phyloP scores from a whole-genome alignment of 2,113 vertebrate genomes.

The Microtus pennsylvanicus region DNA sequence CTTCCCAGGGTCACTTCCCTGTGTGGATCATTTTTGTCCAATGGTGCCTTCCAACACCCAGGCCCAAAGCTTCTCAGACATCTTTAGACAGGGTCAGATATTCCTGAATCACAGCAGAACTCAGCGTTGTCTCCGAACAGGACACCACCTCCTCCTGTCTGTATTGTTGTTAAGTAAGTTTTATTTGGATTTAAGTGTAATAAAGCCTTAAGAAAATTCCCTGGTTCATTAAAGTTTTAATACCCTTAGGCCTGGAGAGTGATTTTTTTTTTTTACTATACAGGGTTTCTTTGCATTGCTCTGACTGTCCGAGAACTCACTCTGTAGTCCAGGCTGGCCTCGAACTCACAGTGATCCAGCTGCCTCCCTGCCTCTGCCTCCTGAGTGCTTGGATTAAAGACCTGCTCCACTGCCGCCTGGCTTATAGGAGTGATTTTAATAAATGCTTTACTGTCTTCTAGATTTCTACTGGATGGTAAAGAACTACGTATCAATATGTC shows the following conservation, averaged over 20 bases:
- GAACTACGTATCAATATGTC: slow-evolving; percentile 84
- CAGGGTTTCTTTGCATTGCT: background rate
- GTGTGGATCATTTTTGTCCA: background rate
- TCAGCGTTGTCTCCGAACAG: background rate
- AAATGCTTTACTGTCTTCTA: slow-evolving; percentile 59
- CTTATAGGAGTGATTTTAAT: background rate
- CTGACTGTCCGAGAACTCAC: background rate
- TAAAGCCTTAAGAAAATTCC: background rate
- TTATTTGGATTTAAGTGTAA: background rate
- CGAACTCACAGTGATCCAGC: background rate
- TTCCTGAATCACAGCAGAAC: background rate
- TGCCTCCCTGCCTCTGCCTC: background rate
- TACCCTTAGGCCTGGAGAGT: background rate
- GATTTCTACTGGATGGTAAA: slow-evolving; percentile 86
- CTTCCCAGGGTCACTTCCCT: background rate
- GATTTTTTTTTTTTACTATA: background rate
- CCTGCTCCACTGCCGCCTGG: background rate
- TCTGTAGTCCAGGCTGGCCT: background rate
- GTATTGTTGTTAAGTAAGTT: background rate
- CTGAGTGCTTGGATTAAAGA: background rate
- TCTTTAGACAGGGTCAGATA: background rate
- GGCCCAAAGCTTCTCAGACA: background rate
- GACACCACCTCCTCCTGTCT: background rate
- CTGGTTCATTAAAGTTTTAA: background rate
- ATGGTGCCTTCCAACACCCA: background rate